Base-by-base conservation (phyloP, 2,888 invertebrate genomes). In the Drosophila affinis region DNA sequence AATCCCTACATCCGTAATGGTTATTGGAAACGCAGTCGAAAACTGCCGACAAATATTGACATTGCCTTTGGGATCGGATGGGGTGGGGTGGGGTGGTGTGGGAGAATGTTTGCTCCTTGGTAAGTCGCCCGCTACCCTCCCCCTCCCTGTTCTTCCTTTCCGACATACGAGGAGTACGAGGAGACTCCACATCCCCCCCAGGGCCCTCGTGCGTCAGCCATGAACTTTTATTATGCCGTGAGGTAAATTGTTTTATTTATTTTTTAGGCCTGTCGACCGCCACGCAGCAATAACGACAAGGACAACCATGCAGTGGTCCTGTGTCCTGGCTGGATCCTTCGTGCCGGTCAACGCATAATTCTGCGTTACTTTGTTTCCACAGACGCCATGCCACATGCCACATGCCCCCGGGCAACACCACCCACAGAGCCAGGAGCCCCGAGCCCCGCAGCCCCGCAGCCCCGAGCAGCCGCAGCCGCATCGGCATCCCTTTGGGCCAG, bases 241-340 rank as follows among this genome's bases (percentile, higher is more conserved):
- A 89, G 90, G 90, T 88, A 81, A 89, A 87, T 89, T 88, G 85
- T 88, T 87, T 88, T 88, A 87, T 89, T 89, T 87, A 86, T 88
- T 81, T 84, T 88, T 82, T 79, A 78, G 78, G 77, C 79, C 76
- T 63, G 62, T 67, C 70, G 68, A 65, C 62, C 62, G 64, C 60
- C 51, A 60, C 55, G 34, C 48, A 55, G 56, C 39, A 57, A 67
- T 53, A 77, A 52, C 65, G 68, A 52, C 68, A 62, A 53, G 48
- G 58, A 48, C 54, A 56, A 39, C 49, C 51, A 39, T 39, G 52
- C 45, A 55, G 9, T 48, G 48, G 47, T 53, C 18, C 24, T 46
- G 62, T 39, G 24, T 17, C 27, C 59, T 59, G 27, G 32, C 59
- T 59, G 27, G 32, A 21, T 39, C n/a, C 55, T 34, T 53, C 17